phyloP scores from a whole-genome alignment of 2,113 vertebrate species.

The Rhinogobius similis region DNA sequence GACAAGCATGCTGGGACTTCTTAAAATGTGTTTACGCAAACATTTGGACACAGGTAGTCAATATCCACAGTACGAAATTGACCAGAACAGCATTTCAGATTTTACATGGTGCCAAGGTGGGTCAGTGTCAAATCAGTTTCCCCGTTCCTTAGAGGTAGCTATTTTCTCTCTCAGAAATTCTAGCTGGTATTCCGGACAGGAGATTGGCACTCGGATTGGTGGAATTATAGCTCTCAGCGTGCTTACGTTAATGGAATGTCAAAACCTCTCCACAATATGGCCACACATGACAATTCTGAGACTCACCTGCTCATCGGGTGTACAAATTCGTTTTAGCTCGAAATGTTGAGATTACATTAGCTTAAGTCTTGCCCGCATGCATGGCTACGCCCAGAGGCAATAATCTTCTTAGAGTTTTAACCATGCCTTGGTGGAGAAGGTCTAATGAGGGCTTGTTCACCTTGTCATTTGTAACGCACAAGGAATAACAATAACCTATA shows the following conservation, averaged over 20 bases:
- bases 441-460: constrained; percentile 61
- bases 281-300: constrained; percentile 55
- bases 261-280: constrained; percentile 49
- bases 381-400: constrained; percentile 55
- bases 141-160: constrained; percentile 35
- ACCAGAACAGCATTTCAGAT: constrained; percentile 42
- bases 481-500: constrained; percentile 31
- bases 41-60: constrained; percentile 30
- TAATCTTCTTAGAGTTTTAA: constrained; percentile 61
- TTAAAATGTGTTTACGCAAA: constrained; percentile 23
- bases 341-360: constrained; percentile 62
- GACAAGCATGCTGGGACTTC: constrained; percentile 20
- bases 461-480: constrained; percentile 45
- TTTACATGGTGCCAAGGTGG: constrained; percentile 42
- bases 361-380: constrained; percentile 58
- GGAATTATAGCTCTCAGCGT: constrained; percentile 66
- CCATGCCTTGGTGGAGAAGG: constrained; percentile 53
- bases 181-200: constrained; percentile 48
- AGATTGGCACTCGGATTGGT: constrained; percentile 64
- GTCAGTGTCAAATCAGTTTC: constrained; percentile 58
- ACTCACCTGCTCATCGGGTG: constrained; percentile 61
- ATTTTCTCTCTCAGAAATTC: constrained; percentile 40
- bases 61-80: constrained; percentile 48
- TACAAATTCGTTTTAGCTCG: constrained; percentile 59
- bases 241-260: constrained; percentile 64